phyloP scores from a whole-genome alignment of 2,113 vertebrate genomes.

The Petrocephalus microphthalmus region DNA sequence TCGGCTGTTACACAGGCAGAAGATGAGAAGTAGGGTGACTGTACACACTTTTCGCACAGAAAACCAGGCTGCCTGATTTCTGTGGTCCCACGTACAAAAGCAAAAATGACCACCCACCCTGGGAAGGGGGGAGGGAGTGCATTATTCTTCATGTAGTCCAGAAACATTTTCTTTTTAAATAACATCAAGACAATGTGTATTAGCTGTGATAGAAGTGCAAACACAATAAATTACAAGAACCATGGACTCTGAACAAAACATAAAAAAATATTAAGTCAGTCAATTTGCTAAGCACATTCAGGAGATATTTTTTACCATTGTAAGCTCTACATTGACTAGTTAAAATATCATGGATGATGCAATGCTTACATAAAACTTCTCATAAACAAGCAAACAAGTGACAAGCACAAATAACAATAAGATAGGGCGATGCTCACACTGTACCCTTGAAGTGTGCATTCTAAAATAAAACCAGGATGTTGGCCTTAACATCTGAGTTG shows the following conservation, averaged over 20 bases:
- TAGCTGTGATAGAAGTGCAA: not conserved
- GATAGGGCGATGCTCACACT: not conserved
- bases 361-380: not conserved
- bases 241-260: not conserved
- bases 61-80: too few relatives aligned
- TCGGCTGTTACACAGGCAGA: not conserved
- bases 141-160: not conserved
- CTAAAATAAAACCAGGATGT: not conserved
- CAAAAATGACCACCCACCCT: not conserved
- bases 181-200: not conserved
- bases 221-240: not conserved
- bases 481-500: not conserved
- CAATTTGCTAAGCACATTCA: not conserved
- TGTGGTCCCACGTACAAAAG: not conserved
- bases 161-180: not conserved
- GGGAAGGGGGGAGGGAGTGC: not conserved
- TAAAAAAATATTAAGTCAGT: not conserved
- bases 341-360: not conserved
- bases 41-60: not conserved
- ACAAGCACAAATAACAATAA: not conserved
- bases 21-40: not conserved
- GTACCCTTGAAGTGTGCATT: not conserved
- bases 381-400: not conserved
- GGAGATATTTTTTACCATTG: not conserved
- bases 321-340: not conserved